A percentile compares a stretch with the other conserved stretches of the same genome.
Conservation (phyloP, 2,797 vertebrate species). For the Characodon lateralis region DNA sequence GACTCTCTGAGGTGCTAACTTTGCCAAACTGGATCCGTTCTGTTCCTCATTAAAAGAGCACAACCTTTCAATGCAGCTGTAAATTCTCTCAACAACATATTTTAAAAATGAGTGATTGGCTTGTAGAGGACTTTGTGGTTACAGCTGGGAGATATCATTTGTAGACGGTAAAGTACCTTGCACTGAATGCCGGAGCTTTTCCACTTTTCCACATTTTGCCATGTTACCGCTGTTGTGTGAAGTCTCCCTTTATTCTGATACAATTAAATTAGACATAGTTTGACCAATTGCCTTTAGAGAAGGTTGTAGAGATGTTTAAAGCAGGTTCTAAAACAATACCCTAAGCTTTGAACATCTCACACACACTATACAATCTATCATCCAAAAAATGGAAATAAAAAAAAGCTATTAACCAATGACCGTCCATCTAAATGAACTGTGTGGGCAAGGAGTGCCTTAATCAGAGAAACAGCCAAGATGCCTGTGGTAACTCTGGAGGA, state of each 20-base stretch:
- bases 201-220: not conserved
- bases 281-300: not conserved
- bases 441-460: not conserved
- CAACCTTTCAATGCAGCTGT: slow-evolving; percentile 49
- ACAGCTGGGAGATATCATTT: slow-evolving; percentile 22
- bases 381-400: not conserved
- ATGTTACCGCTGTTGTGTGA: not conserved
- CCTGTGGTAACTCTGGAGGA: not conserved
- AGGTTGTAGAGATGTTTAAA: no score
- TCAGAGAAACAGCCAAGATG: not conserved
- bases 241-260: not conserved
- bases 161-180: not conserved
- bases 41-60: slow-evolving; percentile 33
- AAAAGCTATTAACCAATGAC: not conserved
- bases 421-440: not conserved
- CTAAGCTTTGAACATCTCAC: not conserved
- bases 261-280: not conserved
- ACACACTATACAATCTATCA: not conserved
- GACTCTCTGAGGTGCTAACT: slow-evolving; percentile 57
- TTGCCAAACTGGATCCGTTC: slow-evolving; percentile 61
- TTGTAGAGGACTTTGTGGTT: slow-evolving; percentile 8
- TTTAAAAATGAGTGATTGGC: slow-evolving; percentile 32
- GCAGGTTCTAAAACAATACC: no score
- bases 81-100: slow-evolving; percentile 49
- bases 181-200: not conserved